Conservation (phyloP, 2,113 vertebrate species). For the Antennarius striatus region DNA sequence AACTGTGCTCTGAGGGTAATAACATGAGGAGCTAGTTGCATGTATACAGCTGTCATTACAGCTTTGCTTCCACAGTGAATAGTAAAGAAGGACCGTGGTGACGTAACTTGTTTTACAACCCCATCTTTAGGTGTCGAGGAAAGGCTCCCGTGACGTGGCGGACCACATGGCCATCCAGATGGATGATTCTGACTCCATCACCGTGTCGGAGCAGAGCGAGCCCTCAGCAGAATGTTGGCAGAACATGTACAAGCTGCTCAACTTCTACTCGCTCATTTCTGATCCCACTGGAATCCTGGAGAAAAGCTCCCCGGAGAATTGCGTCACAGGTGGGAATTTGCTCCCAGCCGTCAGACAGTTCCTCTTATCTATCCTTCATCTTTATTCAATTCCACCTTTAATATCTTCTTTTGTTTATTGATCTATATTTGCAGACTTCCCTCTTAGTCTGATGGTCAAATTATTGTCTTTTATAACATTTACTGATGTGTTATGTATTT, state of each 20-base stretch:
- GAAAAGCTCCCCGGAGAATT: conserved; percentile 88
- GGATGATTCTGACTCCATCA: conserved; percentile 98
- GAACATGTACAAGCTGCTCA: conserved; percentile 98
- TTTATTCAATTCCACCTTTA: background rate
- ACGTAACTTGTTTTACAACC: background rate
- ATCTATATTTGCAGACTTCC: too few relatives aligned
- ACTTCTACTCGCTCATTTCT: conserved; percentile 99
- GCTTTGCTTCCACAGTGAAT: too few relatives aligned
- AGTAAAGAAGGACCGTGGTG: too few relatives aligned
- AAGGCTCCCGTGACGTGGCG: conserved; percentile 95
- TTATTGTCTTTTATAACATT: too few relatives aligned
- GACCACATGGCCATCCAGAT: conserved; percentile 96
- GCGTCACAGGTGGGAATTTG: conserved; percentile 83
- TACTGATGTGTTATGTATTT: too few relatives aligned
- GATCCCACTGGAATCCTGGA: conserved; percentile 97
- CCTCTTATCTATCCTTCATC: background rate
- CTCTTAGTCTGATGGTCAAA: too few relatives aligned
- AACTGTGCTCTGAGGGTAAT: too few relatives aligned
- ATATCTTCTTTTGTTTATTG: background rate
- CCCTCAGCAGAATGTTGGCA: conserved; percentile 99
- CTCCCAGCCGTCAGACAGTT: background rate
- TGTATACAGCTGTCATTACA: too few relatives aligned
- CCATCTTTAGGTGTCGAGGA: conserved; percentile 84
- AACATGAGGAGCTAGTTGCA: too few relatives aligned
- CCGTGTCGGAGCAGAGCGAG: conserved; percentile 97